phyloP scores from a whole-genome alignment of 2,888 invertebrate species.

The Standfussiana lucernea region DNA sequence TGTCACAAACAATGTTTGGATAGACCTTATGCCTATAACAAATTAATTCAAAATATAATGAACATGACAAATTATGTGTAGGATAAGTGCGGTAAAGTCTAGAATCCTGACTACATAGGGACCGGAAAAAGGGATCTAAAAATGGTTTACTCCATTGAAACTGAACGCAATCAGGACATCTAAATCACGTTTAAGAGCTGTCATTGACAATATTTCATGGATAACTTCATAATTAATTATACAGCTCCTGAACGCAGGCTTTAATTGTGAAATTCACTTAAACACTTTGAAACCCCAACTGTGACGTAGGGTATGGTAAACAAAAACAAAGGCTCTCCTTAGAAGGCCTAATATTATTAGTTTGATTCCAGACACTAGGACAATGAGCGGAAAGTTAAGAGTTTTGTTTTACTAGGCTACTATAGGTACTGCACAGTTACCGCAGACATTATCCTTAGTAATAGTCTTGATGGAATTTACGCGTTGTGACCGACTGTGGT shows the following conservation, averaged over 20 bases:
- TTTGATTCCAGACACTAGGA: slow-evolving; percentile 16
- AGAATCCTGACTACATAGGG: background rate
- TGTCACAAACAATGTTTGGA: background rate
- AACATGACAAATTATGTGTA: background rate
- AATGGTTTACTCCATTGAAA: background rate
- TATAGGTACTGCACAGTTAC: slow-evolving; percentile 4
- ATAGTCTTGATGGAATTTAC: slow-evolving; percentile 41
- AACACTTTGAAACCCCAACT: background rate
- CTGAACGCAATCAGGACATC: background rate
- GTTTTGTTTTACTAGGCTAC: background rate
- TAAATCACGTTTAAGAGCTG: background rate
- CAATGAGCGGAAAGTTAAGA: slow-evolving; percentile 26
- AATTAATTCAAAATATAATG: background rate
- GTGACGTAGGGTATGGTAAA: background rate
- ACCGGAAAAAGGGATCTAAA: background rate
- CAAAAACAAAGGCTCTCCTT: background rate
- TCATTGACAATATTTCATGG: background rate
- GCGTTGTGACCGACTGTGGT: slow-evolving; percentile 2
- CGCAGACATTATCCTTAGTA: slow-evolving; percentile 37
- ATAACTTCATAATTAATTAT: background rate
- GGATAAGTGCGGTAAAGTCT: background rate
- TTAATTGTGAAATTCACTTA: background rate
- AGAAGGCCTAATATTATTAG: background rate
- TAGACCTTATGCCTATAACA: background rate
- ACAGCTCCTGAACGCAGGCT: background rate